phyloP scores from a whole-genome alignment of 2,888 invertebrate genomes.

The Synergus gifuensis region DNA sequence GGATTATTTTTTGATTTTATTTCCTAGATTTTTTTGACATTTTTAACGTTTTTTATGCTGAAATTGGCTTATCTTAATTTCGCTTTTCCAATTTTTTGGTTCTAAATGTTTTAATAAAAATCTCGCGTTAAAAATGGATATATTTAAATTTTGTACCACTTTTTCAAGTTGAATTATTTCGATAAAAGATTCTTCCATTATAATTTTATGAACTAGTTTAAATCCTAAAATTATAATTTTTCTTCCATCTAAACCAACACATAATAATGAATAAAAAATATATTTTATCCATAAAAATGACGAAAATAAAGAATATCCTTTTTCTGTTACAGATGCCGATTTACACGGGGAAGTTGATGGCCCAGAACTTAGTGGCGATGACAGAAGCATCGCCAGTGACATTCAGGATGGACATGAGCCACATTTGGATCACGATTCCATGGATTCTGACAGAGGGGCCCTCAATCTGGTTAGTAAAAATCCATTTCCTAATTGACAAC shows the following conservation, averaged over 20 bases:
- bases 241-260: too few species aligned
- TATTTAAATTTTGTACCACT: not conserved
- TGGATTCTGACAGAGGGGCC: slow-evolving; percentile 83
- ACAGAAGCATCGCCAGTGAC: slow-evolving; percentile 81
- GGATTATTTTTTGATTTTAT: slow-evolving; percentile 44
- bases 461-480: slow-evolving; percentile 81
- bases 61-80: not conserved
- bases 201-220: too few species aligned
- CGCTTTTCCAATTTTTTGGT: not conserved
- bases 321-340: slow-evolving; percentile 80
- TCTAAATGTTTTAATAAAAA: not conserved
- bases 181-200: too few species aligned
- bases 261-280: not conserved
- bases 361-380: slow-evolving; percentile 82
- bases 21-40: not conserved
- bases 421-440: slow-evolving; percentile 81
- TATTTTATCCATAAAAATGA: not conserved
- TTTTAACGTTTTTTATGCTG: not conserved
- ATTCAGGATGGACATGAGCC: slow-evolving; percentile 79
- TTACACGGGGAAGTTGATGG: slow-evolving; percentile 82
- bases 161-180: not conserved
- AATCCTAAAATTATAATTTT: too few species aligned
- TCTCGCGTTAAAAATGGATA: not conserved
- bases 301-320: not conserved
- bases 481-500: not conserved